Base-by-base conservation (phyloP, 2,113 vertebrate species). In the Paradisaea rubra region DNA sequence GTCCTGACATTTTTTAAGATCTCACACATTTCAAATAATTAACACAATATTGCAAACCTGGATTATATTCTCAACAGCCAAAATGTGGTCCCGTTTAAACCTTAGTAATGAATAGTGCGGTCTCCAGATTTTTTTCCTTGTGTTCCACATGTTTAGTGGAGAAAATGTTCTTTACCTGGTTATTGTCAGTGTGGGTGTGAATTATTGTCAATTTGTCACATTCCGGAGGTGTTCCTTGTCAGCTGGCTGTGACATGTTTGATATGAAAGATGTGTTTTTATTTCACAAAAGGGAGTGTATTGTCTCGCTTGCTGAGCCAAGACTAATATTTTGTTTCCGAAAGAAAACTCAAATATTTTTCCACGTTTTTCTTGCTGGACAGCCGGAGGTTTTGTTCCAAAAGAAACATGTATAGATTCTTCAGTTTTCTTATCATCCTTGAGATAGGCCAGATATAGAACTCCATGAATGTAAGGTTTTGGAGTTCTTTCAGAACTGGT, bases 301-400 rank as follows among this genome's bases (percentile, higher is more conserved):
- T 95, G 95, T 97, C 97, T 98, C 88, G 30, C 94, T 96, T 86
- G 64, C 77, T 77, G 96, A 97, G 98, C 97, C 97, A 98, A 98
- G 96, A 98, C 97, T 98, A 98, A 98, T 98, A 97, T 98, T 98
- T 98, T 97, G 82, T 97, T 98, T 98, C 96, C 89, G 95, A 97
- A 98, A 92, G 96, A 97, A 98, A 98, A 97, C 78, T 96, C 87
- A 94, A 97, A 91, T 80, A 91, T 98, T 98, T 95, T 98, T 97
- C 94, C 96, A 97, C 69, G 93, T 97, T 97, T 93, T 94, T 97
- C 96, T 97, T 97, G 93, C 89, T 97, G 95, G 89, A 98, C 95
- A 97, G 97, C 95, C 94, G 74, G 78, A 95, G 93, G 86, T 95
- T 97, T 97, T 86, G 84, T 97, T 98, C 97, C 97, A 98, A 97